Conservation (phyloP, 2,797 vertebrate species). For the Eupleurogrammus muticus region DNA sequence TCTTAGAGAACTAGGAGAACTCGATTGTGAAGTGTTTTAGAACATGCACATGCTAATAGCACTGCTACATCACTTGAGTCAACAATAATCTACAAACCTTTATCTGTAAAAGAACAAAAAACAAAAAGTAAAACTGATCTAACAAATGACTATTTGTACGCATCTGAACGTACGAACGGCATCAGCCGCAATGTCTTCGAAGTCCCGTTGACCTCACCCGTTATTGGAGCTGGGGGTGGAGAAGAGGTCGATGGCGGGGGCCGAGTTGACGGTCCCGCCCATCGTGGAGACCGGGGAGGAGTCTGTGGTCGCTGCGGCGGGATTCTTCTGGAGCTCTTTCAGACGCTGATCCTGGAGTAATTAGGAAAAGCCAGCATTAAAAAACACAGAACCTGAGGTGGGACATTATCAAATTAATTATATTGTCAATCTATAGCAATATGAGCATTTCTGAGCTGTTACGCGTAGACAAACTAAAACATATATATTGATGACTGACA, state of each 20-base stretch:
- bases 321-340: conserved; percentile 95
- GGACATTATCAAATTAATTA: no score
- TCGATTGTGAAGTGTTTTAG: not conserved
- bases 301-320: conserved; percentile 88
- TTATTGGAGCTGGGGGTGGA: conserved; percentile 92
- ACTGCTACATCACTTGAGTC: not conserved
- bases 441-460: no score
- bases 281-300: conserved; percentile 90
- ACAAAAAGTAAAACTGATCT: no score
- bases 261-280: conserved; percentile 87
- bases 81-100: not conserved
- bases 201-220: conserved; percentile 77
- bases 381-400: conserved; percentile 6
- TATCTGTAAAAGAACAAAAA: not conserved
- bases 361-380: not conserved
- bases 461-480: no score
- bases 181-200: not conserved
- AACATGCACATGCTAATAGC: not conserved
- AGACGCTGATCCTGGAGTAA: conserved; percentile 90
- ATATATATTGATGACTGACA: no score
- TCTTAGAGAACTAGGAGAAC: not conserved
- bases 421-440: no score
- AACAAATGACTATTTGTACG: not conserved
- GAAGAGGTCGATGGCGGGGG: conserved; percentile 92
- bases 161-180: not conserved